phyloP scores from a whole-genome alignment of 2,113 vertebrate genomes.

The Neoarius graeffei region DNA sequence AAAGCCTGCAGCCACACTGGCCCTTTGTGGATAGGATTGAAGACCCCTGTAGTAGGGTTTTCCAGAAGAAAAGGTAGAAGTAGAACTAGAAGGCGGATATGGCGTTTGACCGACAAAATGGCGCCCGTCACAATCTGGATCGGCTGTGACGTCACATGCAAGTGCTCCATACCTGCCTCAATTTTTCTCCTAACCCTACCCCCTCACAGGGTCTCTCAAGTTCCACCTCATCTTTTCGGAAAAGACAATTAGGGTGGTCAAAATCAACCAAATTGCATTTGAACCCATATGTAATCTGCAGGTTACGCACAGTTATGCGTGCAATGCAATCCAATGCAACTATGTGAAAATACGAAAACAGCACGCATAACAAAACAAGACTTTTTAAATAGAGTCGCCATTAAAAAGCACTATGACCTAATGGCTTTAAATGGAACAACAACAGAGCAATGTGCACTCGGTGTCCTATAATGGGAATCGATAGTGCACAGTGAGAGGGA shows the following conservation, averaged over 20 bases:
- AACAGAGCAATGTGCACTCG: neutral
- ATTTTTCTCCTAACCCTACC: slow-evolving; percentile 42
- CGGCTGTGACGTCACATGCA: too few species aligned
- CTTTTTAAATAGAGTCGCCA: slow-evolving; percentile 6
- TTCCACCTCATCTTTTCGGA: neutral
- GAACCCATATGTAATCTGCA: slow-evolving; percentile 2
- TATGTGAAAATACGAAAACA: neutral
- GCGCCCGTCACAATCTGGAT: too few species aligned
- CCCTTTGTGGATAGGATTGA: too few species aligned
- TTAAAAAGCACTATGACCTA: slow-evolving; percentile 14
- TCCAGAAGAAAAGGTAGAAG: too few species aligned
- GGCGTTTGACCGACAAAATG: too few species aligned
- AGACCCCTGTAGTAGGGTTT: too few species aligned
- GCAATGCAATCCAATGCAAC: neutral
- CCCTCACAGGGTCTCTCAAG: neutral
- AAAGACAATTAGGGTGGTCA: neutral
- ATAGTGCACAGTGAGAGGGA: slow-evolving; percentile 32
- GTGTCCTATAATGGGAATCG: slow-evolving; percentile 51
- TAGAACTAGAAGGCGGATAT: too few species aligned
- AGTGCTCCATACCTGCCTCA: slow-evolving; percentile 31
- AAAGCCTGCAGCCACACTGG: too few species aligned
- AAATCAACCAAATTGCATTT: slow-evolving; percentile 14
- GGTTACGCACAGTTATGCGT: too few species aligned
- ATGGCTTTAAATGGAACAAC: slow-evolving; percentile 19
- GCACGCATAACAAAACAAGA: neutral